phyloP scores from a whole-genome alignment of 2,888 invertebrate species.

The Dascillus cervinus region DNA sequence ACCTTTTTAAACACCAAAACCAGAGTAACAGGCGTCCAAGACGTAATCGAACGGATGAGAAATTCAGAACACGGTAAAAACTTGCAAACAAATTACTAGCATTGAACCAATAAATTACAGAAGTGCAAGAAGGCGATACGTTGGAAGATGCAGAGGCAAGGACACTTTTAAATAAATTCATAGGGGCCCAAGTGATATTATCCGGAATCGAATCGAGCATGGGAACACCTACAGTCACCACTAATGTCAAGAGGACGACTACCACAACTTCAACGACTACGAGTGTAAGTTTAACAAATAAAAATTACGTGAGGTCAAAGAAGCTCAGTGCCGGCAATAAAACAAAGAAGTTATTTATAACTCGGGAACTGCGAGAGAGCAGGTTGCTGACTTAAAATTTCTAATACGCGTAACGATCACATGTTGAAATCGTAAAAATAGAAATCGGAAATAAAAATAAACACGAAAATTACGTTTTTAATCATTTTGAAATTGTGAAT shows the following conservation, averaged over 20 bases:
- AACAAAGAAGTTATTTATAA: conserved; percentile 5
- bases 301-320: too few species aligned
- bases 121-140: conserved; percentile 57
- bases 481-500: too few species aligned
- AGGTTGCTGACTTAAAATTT: conserved; percentile 14
- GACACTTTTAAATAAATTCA: conserved; percentile 72
- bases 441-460: too few species aligned
- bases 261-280: conserved; percentile 26
- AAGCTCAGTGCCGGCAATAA: too few species aligned
- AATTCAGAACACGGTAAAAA: conserved; percentile 56
- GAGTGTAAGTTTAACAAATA: conserved; percentile 21
- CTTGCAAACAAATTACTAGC: too few species aligned
- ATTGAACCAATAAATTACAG: conserved; percentile 42
- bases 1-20: conserved; percentile 67
- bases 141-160: conserved; percentile 64
- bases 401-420: too few species aligned
- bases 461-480: too few species aligned
- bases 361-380: conserved; percentile 2
- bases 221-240: conserved; percentile 15
- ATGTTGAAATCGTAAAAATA: too few species aligned
- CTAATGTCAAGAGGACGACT: conserved; percentile 17
- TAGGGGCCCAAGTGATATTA: conserved; percentile 74
- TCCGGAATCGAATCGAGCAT: conserved; percentile 60
- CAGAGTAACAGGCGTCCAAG: conserved; percentile 66
- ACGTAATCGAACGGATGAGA: conserved; percentile 70